A percentile compares a stretch with the other conserved stretches of the same genome.
These are phyloP conservation scores for Triplophysa siluroides DNA, from an alignment of 2,113 vertebrate genomes.

Conservation along the genomic window DNA sequence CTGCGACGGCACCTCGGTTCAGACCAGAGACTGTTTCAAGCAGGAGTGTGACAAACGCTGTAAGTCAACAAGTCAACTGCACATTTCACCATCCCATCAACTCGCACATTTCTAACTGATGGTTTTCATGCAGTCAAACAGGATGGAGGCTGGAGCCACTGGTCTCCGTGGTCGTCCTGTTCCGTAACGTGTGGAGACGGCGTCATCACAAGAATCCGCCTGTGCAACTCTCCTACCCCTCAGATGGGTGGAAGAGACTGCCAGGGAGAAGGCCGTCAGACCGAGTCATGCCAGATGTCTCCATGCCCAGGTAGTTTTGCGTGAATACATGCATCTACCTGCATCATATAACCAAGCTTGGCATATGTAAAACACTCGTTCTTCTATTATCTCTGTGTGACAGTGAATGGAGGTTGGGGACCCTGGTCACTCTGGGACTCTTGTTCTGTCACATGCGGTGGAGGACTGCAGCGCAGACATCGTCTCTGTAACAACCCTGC, in stretches of 20 bases:
- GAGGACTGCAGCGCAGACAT: constrained; percentile 85
- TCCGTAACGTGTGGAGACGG: constrained; percentile 93
- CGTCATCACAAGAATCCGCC: constrained; percentile 93
- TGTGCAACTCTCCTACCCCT: constrained; percentile 97
- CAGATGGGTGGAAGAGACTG: constrained; percentile 94
- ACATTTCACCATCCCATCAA: not conserved
- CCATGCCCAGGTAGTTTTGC: constrained; percentile 84
- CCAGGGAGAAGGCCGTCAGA: constrained; percentile 89
- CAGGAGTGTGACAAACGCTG: constrained; percentile 98
- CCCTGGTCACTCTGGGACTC: constrained; percentile 94
- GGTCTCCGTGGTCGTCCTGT: constrained; percentile 98
- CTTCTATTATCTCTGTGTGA: constrained; percentile 1
- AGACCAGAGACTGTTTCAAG: constrained; percentile 94
- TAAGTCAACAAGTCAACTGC: constrained; percentile 69
- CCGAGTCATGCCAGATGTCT: constrained; percentile 82
- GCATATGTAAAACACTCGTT: not conserved
- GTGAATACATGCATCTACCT: too few species aligned
- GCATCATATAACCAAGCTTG: too few species aligned
- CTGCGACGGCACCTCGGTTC: constrained; percentile 95
- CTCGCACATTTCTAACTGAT: not conserved
- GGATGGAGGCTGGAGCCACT: constrained; percentile 97
- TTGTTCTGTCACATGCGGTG: constrained; percentile 90
- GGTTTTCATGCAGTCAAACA: constrained; percentile 84
- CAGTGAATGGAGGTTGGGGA: constrained; percentile 95
- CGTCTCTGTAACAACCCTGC: constrained; percentile 89